Evolutionary conservation across 1,140 invertebrate species (phyloP).

Genomic region (Dinoponera quadriceps): DNA sequence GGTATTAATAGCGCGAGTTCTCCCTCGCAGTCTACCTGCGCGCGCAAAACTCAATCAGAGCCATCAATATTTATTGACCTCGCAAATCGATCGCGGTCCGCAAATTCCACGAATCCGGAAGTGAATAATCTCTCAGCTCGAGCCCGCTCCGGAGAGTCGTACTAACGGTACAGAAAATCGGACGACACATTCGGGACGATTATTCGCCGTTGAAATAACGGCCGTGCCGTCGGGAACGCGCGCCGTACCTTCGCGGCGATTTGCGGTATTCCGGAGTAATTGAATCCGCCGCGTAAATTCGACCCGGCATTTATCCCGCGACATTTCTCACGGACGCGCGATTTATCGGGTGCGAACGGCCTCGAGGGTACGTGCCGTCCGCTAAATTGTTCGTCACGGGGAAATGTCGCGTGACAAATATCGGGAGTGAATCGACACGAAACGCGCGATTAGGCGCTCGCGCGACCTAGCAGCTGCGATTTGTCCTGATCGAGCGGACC

Average conservation of each 20-base stretch:
- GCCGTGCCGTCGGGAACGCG: background rate
- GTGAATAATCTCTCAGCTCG: constrained; percentile 18
- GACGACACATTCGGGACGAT: constrained; percentile 22
- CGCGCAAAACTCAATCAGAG: constrained; percentile 35
- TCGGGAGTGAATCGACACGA: constrained; percentile 49
- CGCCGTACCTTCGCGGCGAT: constrained; percentile 20
- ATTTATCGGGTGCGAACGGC: constrained; percentile 55
- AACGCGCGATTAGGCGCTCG: background rate
- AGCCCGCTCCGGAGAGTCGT: background rate
- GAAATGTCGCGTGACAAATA: constrained; percentile 50
- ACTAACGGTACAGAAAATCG: constrained; percentile 18
- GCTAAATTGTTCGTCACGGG: constrained; percentile 47
- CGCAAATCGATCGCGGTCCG: background rate
- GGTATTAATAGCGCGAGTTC: constrained; percentile 2
- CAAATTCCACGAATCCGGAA: background rate
- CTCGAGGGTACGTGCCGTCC: constrained; percentile 50
- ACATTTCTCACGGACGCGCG: constrained; percentile 49
- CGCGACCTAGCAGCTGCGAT: background rate
- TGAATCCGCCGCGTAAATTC: constrained; percentile 58
- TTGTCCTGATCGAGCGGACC: background rate
- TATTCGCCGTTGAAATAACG: constrained; percentile 48
- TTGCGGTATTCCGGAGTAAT: constrained; percentile 55
- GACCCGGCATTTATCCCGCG: constrained; percentile 49
- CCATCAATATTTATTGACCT: constrained; percentile 48
- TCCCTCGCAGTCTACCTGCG: constrained; percentile 9